Conservation (phyloP, 2,888 invertebrate genomes). For the Tenthredo livida region DNA sequence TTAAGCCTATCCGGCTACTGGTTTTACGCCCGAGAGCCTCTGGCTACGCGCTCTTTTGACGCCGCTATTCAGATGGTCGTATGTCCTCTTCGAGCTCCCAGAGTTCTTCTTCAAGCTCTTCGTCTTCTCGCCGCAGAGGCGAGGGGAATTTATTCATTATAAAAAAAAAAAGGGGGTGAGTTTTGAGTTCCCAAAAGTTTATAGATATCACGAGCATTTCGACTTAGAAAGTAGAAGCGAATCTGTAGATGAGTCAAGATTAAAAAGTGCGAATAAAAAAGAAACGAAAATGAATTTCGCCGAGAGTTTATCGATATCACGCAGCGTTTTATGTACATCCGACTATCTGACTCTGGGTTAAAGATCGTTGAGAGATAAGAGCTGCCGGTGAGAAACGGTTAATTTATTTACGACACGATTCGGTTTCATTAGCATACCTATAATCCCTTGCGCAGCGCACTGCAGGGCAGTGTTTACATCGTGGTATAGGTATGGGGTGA, state of each 20-base stretch:
- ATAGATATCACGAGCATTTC: not conserved
- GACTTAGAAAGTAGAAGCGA: not conserved
- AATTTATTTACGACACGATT: constrained; percentile 61
- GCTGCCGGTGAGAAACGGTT: constrained; percentile 57
- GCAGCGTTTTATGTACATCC: not conserved
- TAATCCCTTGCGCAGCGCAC: constrained; percentile 54
- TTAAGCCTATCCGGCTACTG: constrained; percentile 46
- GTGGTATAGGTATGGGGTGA: not conserved
- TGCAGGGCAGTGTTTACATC: constrained; percentile 29
- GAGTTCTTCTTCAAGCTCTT: not conserved
- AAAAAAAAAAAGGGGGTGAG: not conserved
- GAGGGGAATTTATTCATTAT: not conserved
- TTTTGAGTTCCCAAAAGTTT: not conserved
- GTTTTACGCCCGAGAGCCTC: constrained; percentile 52
- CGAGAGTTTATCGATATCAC: not conserved
- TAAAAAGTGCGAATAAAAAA: not conserved
- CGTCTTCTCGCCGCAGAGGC: not conserved
- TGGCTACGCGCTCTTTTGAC: constrained; percentile 29
- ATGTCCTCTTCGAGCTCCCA: not conserved
- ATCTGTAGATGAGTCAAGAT: not conserved
- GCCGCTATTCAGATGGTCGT: constrained; percentile 25
- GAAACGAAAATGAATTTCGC: not conserved
- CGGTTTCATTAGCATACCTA: constrained; percentile 60
- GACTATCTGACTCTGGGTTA: constrained; percentile 40
- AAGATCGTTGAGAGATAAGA: constrained; percentile 52